Evolutionary conservation across 2,113 vertebrate genomes (phyloP).

Genomic region (Pelecanus crispus): DNA sequence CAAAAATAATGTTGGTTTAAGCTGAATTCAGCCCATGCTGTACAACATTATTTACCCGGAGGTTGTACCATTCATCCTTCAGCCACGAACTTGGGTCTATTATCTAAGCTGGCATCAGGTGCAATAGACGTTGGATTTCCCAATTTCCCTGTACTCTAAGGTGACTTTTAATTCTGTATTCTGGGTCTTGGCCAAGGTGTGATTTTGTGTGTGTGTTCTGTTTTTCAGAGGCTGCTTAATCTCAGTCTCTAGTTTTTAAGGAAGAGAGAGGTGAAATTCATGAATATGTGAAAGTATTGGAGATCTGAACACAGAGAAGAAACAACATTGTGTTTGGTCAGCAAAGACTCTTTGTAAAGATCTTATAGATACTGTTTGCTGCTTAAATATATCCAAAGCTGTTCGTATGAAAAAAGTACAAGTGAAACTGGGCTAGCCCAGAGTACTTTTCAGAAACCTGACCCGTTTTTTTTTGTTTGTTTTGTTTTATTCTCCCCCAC

Average conservation of each 20-base stretch:
- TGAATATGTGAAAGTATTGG: not conserved
- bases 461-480: not conserved
- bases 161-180: not conserved
- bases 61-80: not conserved
- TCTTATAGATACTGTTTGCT: not conserved
- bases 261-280: not conserved
- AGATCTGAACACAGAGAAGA: not conserved
- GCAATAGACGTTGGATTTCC: not conserved
- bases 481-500: not conserved
- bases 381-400: not conserved
- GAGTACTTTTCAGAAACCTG: not conserved
- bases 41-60: not conserved
- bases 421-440: not conserved
- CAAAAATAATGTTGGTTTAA: not conserved
- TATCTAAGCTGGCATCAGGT: not conserved
- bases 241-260: not conserved
- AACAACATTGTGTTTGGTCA: not conserved
- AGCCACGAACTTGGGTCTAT: accelerated
- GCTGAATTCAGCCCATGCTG: not conserved
- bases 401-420: not conserved
- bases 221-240: not conserved
- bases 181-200: not conserved
- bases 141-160: not conserved
- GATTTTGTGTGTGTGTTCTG: not conserved
- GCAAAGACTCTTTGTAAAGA: not conserved